phyloP scores from a whole-genome alignment of 2,113 vertebrate species.

The Sinocyclocheilus rhinocerous region DNA sequence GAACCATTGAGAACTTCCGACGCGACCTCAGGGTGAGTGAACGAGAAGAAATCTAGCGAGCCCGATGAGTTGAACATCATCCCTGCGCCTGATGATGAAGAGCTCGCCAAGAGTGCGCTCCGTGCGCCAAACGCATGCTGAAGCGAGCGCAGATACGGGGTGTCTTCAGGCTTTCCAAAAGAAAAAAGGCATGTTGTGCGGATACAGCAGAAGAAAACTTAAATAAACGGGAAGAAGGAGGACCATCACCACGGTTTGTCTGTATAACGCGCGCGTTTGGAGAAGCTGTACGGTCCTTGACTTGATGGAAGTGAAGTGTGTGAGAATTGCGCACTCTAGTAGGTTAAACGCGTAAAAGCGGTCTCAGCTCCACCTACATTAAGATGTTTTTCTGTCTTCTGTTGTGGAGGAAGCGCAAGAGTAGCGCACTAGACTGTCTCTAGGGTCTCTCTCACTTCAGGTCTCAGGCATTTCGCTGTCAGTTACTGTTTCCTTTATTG shows the following conservation, averaged over 20 bases:
- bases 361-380: slow-evolving; percentile 24
- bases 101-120: slow-evolving; percentile 69
- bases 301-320: slow-evolving; percentile 2
- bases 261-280: background rate
- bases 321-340: slow-evolving; percentile 42
- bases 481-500: background rate
- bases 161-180: slow-evolving; percentile 44
- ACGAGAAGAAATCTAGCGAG: slow-evolving; percentile 58
- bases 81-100: slow-evolving; percentile 64
- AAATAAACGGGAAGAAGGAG: background rate
- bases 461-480: background rate
- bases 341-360: slow-evolving; percentile 29
- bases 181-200: background rate
- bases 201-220: background rate
- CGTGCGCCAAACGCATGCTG: slow-evolving; percentile 69
- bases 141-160: slow-evolving; percentile 47
- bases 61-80: slow-evolving; percentile 80
- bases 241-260: background rate
- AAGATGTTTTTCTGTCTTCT: slow-evolving; percentile 15
- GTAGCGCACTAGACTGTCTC: too few species aligned
- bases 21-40: slow-evolving; percentile 67
- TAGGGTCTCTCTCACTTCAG: background rate
- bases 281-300: background rate
- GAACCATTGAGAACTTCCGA: slow-evolving; percentile 75
- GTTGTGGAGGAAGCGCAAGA: background rate